Evolutionary conservation across 2,888 invertebrate species (phyloP), one percentile per base, ranked within the genome.

Genomic region (Erpobdella octoculata): DNA sequence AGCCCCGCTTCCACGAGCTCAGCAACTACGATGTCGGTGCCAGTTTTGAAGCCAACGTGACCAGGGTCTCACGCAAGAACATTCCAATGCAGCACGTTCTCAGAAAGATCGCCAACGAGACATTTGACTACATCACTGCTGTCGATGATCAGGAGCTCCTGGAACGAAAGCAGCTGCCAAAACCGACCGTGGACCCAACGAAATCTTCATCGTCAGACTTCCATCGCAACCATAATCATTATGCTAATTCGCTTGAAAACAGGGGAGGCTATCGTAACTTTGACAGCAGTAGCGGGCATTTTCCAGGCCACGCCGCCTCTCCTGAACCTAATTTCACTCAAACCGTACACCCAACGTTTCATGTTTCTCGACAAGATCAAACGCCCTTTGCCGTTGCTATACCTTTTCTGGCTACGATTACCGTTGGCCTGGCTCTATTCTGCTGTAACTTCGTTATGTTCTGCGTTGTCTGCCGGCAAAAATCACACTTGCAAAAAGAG

Each of bases 1-100:
- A 92, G 89, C 86, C 90, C 62, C 89, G 90, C 0, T 91, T 92
- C 83, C 93, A 93, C 82, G 89, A 90, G 76, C 87, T 93, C 1
- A 89, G 89, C 74, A 88, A 90, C 77, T 89, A 90, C 74, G 92
- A 93, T n/a, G 18, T 33, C 35, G 2, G 6, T 6, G 8, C 31
- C 31, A 62, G 62, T 6, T 62, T 62, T 35, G 62, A 62, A 15
- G n/a, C 62, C 4, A 33, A 62, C 62, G 62, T 62, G 9, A 62
- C 62, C 6, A n/a, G 31, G n/a, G 28, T 62, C 62, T 53, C 53
- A 1, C 21, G 28, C 21, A 53, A 53, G 53, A 28, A 53, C 21
- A n/a, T n/a, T n/a, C n/a, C n/a, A n/a, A n/a, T n/a, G n/a, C n/a
- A n/a, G n/a, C n/a, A n/a, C n/a, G n/a, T n/a, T n/a, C n/a, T n/a